Evolutionary conservation across 2,797 vertebrate genomes (phyloP), one percentile per base, ranked within the genome.

Genomic region (Orestias chungarensis): DNA sequence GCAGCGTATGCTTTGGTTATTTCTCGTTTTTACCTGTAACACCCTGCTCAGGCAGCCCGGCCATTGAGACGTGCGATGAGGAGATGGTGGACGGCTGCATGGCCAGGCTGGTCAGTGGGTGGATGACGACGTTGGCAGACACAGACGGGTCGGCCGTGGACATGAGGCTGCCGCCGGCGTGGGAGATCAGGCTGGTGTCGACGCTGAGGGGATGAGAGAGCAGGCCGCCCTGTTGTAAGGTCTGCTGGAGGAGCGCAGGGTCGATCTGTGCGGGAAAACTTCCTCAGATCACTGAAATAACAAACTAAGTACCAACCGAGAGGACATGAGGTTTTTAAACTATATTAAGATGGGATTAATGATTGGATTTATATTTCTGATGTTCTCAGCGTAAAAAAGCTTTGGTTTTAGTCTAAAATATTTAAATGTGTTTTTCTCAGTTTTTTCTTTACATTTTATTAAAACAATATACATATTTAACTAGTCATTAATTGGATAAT

Each of bases 231-330:
- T 97, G 97, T 68, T 99, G 98, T n/a, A 99, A 84, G 0, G 97
- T 98, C 86, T 99, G 98, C 90, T 99, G 98, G 31, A 99, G 90
- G 74, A 99, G 93, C 68, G 96, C 94, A 0, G 95, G 96, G 83
- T 99, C 98, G 0, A 99, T 99, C 98, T 99, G 93, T 18, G 74
- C 25, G 52, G 71, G 40, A 71, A 57, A 71, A 9, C 3, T 7
- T 23, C 38, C 38, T 85, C 42, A 77, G 46, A 57, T 40, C n/a
- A 62, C 25, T 27, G 55, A 20, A 18, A 23, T 23, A 61, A 23
- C 20, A 38, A 12, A 1, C n/a, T n/a, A n/a, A n/a, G n/a, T n/a
- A n/a, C n/a, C n/a, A n/a, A n/a, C n/a, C n/a, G n/a, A n/a, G n/a
- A n/a, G n/a, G n/a, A n/a, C n/a, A n/a, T n/a, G n/a, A n/a, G n/a